Conservation (phyloP, 2,797 vertebrate genomes). For the Ptychobarbus kaznakovi region DNA sequence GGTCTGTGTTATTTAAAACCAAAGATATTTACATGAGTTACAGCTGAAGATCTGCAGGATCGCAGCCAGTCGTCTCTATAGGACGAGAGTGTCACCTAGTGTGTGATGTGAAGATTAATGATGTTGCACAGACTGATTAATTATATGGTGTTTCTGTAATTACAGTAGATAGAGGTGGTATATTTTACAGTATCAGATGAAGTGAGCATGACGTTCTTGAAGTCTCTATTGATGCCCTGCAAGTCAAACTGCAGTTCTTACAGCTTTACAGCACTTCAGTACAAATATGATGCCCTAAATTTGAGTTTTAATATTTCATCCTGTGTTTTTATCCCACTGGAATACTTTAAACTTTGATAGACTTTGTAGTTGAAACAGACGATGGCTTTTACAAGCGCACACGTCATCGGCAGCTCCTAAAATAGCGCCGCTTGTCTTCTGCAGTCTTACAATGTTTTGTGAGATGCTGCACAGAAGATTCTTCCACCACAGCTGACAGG, state of each 20-base stretch:
- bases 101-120: not conserved
- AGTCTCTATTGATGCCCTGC: not conserved
- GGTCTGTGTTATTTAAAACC: not conserved
- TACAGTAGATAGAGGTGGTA: not conserved
- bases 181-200: not conserved
- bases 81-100: not conserved
- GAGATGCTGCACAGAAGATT: slow-evolving; percentile 25
- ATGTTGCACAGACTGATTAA: not conserved
- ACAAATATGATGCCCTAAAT: slow-evolving; percentile 33
- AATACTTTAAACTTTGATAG: slow-evolving; percentile 72
- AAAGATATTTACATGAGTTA: slow-evolving; percentile 1
- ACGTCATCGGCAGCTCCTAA: slow-evolving; percentile 40
- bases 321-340: slow-evolving; percentile 62
- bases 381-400: slow-evolving; percentile 52
- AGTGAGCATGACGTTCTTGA: not conserved
- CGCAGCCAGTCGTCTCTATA: not conserved
- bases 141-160: not conserved
- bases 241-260: slow-evolving; percentile 8
- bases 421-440: slow-evolving; percentile 24
- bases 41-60: not conserved
- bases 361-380: slow-evolving; percentile 67
- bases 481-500: not conserved
- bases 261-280: slow-evolving; percentile 24
- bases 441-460: slow-evolving; percentile 44
- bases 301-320: slow-evolving; percentile 71